Base-by-base conservation (phyloP, 1,140 invertebrate species). In the Nylanderia fulva region DNA sequence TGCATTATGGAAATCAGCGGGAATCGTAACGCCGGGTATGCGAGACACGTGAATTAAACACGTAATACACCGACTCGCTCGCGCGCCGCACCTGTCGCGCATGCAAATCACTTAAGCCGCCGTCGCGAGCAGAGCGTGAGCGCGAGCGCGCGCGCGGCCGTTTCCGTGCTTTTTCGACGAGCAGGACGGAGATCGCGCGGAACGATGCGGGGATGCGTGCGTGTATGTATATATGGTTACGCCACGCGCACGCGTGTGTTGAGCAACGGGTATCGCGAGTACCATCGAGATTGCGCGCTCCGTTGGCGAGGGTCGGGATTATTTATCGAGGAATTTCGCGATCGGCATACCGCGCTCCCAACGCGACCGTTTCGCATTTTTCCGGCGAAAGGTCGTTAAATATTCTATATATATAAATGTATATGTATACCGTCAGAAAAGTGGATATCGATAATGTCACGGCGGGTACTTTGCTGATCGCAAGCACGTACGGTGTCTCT, bases 41-140 rank as follows among this genome's bases (percentile, higher is more conserved):
- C 87, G 82, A 89, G 88, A 91, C 90, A 92, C 91, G 91, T 92
- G 91, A 92, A 92, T 92, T 92, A 91, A 91, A 91, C 91, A 91
- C 92, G 88, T 92, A 92, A 92, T 92, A 92, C 92, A 91, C 87
- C 85, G 87, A 89, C 69, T 85, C 84, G 85, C 85, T 84, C 83
- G 87, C 86, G 86, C 83, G 77, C 63, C 85, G 91, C 91, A 92
- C 91, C 91, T 92, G 92, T 92, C 91, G 91, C 89, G 92, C 90
- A 92, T 92, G 92, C 91, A 91, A 91, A 92, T 92, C 86, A 89
- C 87, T 86, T 90, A 88, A 90, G 86, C 85, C 82, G 83, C 75
- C n/a, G n/a, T 33, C 75, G 85, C 77, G 24, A 33, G 69, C 54
- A n/a, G n/a, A n/a, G n/a, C n/a, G n/a, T n/a, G n/a, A n/a, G n/a